Evolutionary conservation across 2,797 vertebrate species (phyloP), one percentile per base, ranked within the genome.

Genomic region (Semotilus atromaculatus): DNA sequence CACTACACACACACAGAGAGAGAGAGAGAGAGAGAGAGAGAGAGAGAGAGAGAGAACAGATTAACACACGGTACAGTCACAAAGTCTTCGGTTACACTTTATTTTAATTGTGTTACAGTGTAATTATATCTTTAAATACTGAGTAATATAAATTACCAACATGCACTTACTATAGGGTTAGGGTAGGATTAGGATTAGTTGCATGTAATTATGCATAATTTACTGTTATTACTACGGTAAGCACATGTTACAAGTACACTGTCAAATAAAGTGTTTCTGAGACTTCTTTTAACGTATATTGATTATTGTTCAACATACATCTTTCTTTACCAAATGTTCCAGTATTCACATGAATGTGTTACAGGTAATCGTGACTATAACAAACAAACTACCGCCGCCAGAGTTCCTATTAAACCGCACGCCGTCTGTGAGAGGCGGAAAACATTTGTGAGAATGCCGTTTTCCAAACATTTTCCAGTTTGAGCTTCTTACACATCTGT

Each of bases 1-100:
- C 96, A 75, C 98, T 99, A 79, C 1, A 48, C 3, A 85, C 10
- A 77, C 9, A 36, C 45, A 45, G 1, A 45, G 1, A 43, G 3
- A 43, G 9, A 40, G 2, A 45, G 7, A 79, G 0, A 55, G 3
- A 84, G 7, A 80, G 4, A 34, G 7, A 38, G 7, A 38, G 6
- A 38, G 3, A 34, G 1, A 40, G 9, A 62, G 26, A 64, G 14
- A 31, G 26, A 64, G 14, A 64, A 31, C 51, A 72, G 23, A 53
- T 18, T 5, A 34, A 38, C 48, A 55, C 34, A 66, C 34, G 31
- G 36, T 70, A 40, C 67, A 58, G 55, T 58, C 55, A 58, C 60
- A 29, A 11, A 62, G 43, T 14, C 14, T 48, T 48, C 14, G 14
- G 45, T 48, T 48, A 48, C 45, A 48, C 13, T 16, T 48, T 14